A percentile compares a stretch with the other conserved stretches of the same genome.
Conservation (phyloP, 2,797 vertebrate species). For the Thripadectes ignobilis region DNA sequence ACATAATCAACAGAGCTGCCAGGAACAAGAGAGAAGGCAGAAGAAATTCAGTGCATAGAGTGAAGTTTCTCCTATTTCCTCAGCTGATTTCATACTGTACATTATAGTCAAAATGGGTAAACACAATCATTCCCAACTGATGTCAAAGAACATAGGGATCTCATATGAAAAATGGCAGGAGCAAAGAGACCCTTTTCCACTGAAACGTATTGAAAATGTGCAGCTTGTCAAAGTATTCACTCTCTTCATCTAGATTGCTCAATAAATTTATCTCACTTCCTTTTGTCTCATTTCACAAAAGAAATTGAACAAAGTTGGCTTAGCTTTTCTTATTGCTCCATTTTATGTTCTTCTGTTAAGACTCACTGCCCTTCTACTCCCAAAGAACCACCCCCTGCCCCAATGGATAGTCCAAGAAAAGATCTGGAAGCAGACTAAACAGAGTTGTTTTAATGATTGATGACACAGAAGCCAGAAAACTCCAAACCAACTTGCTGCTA, state of each 20-base stretch:
- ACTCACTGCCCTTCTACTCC: neutral
- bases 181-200: neutral
- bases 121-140: neutral
- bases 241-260: neutral
- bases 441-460: neutral
- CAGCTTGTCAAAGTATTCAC: neutral
- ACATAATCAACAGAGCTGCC: neutral
- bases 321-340: neutral
- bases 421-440: neutral
- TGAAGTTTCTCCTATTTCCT: neutral
- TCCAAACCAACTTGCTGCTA: neutral
- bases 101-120: neutral
- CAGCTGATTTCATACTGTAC: neutral
- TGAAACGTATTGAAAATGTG: neutral
- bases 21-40: neutral
- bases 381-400: neutral
- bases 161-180: neutral
- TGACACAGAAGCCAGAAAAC: neutral
- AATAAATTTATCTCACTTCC: neutral
- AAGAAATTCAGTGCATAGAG: slow-evolving; percentile 12
- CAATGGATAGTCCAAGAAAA: neutral
- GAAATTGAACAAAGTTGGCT: neutral
- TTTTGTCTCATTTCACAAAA: slow-evolving; percentile 17
- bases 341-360: neutral
- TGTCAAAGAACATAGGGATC: neutral